phyloP scores from a whole-genome alignment of 2,797 vertebrate species.

The Enteromius radiatus region DNA sequence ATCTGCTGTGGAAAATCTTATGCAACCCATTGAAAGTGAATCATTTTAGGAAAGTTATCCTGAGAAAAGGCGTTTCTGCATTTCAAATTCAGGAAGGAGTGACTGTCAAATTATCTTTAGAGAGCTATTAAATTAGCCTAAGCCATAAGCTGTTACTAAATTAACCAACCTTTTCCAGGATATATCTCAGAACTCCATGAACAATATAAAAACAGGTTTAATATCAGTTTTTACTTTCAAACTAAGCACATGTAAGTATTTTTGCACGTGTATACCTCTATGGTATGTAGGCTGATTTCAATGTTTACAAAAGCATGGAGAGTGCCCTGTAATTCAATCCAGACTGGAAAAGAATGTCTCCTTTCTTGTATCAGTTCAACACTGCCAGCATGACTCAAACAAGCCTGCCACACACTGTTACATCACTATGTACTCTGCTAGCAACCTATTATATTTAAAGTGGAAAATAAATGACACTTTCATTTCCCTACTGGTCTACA shows the following conservation, averaged over 20 bases:
- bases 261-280: neutral
- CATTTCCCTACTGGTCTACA: constrained; percentile 6
- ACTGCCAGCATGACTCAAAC: constrained; percentile 19
- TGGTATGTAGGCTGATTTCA: neutral
- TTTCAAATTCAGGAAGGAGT: neutral
- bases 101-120: neutral
- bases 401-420: constrained; percentile 59
- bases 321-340: neutral
- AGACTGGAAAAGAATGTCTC: constrained; percentile 33
- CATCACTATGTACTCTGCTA: constrained; percentile 63
- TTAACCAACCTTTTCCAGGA: neutral
- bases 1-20: neutral
- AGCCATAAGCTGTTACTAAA: neutral
- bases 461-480: constrained; percentile 63
- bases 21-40: neutral
- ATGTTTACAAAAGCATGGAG: constrained; percentile 12
- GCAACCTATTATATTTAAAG: constrained; percentile 67
- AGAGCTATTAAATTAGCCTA: neutral
- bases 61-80: neutral
- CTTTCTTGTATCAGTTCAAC: constrained; percentile 8
- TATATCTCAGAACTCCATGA: neutral
- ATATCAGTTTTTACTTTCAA: neutral
- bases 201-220: neutral
- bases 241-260: neutral
- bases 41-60: neutral